A percentile compares a stretch with the other conserved stretches of the same genome.
These are phyloP conservation scores for Drosophila lacertosa DNA, from an alignment of 1,140 invertebrate species.

Conservation along the genomic window DNA sequence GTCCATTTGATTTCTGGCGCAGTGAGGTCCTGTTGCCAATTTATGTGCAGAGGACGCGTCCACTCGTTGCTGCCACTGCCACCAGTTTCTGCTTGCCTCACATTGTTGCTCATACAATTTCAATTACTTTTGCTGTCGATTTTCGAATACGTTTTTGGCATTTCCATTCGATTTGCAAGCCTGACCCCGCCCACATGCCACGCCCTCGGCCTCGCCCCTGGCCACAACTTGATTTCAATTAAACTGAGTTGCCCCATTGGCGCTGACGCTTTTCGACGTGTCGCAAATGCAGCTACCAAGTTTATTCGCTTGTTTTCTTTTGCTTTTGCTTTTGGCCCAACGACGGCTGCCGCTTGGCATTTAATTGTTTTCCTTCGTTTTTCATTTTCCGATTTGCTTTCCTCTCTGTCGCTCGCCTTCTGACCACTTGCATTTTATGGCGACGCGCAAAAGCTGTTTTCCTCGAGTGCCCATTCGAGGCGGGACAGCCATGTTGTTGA, in stretches of 20 bases:
- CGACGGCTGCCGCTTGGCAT: constrained; percentile 57
- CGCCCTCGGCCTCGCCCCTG: neutral
- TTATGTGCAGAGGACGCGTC: constrained; percentile 65
- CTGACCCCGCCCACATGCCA: constrained; percentile 12
- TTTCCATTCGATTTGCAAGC: constrained; percentile 76
- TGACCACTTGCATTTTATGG: constrained; percentile 81
- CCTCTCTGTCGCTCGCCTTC: constrained; percentile 36
- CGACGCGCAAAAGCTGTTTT: constrained; percentile 80
- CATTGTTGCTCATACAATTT: constrained; percentile 81
- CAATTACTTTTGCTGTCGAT: constrained; percentile 81
- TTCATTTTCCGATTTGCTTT: constrained; percentile 72
- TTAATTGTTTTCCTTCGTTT: constrained; percentile 80
- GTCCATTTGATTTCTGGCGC: constrained; percentile 33
- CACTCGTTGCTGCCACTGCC: constrained; percentile 40
- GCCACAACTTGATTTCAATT: constrained; percentile 74
- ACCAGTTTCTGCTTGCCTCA: constrained; percentile 10
- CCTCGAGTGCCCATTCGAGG: constrained; percentile 33
- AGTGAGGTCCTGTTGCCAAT: constrained; percentile 58
- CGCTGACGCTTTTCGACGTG: constrained; percentile 74
- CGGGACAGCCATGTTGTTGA: constrained; percentile 72
- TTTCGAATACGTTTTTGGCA: constrained; percentile 74
- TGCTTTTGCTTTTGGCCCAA: too few relatives aligned
- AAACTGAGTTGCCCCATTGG: constrained; percentile 76
- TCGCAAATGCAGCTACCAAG: constrained; percentile 74
- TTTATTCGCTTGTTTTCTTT: constrained; percentile 79